A percentile compares a stretch with the other conserved stretches of the same genome.
Conservation (phyloP, 1,140 invertebrate genomes). For the Bombus confusus region DNA sequence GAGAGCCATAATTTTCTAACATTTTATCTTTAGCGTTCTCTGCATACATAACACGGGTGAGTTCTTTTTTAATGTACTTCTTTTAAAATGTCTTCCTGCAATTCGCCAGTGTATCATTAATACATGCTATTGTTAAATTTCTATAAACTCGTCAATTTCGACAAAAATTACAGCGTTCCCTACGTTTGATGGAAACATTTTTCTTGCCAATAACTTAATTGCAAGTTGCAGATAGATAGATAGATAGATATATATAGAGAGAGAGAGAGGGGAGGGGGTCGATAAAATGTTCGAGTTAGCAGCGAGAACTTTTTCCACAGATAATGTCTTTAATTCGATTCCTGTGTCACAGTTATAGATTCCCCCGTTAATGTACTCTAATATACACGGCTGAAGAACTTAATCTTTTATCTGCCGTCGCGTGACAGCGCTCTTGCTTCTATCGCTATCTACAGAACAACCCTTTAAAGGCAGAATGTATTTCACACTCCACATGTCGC, state of each 20-base stretch:
- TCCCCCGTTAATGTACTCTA: neutral
- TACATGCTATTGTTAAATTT: neutral
- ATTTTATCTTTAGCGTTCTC: neutral
- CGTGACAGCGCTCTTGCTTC: neutral
- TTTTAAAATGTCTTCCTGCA: neutral
- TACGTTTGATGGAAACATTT: neutral
- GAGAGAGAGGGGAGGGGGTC: no score
- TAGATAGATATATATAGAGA: no score
- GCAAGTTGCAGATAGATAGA: no score
- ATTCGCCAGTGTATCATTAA: neutral
- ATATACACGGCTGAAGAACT: conserved; percentile 8
- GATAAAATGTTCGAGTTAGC: neutral
- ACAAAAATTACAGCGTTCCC: neutral
- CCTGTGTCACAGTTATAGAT: conserved; percentile 8
- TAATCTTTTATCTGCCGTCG: conserved; percentile 12
- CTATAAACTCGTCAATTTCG: neutral
- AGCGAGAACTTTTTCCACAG: conserved; percentile 3
- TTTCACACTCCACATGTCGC: conserved; percentile 8
- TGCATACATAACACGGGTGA: neutral
- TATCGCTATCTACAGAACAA: no score
- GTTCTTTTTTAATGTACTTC: neutral
- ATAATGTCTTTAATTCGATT: conserved; percentile 29
- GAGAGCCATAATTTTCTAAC: neutral
- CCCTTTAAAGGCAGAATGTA: conserved; percentile 8
- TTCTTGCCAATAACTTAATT: conserved; percentile 8